Evolutionary conservation across 2,888 invertebrate species (phyloP), one percentile per base, ranked within the genome.

Genomic region (Leucophenga maculata): DNA sequence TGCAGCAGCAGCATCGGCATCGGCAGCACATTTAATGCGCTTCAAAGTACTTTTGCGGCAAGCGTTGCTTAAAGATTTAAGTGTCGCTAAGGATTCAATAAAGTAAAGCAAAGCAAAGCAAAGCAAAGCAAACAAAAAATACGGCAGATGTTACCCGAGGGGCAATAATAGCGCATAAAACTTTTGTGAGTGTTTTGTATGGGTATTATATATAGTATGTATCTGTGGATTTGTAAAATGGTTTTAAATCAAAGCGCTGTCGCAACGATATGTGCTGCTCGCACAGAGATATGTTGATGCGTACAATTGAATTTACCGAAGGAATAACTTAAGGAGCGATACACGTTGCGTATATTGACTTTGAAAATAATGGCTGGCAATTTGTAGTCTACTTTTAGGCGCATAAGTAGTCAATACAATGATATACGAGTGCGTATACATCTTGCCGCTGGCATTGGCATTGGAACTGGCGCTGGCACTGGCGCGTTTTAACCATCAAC

Each of bases 391-490:
- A 76, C 72, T 73, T 73, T 70, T 31, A 60, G 68, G 54, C 69
- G 73, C 71, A 82, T 54, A 65, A 22, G 55, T 54, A 66, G 46
- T 48, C 62, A 64, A 64, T 74, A 81, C 81, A 83, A 83, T 84
- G 83, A 81, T 83, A 81, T 84, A 84, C 82, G 72, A n/a, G n/a
- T n/a, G n/a, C n/a, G n/a, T n/a, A n/a, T 32, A 74, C 77, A 75
- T 73, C 75, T 76, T 72, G 18, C 54, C 11, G n/a, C 14, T 13
- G 20, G 9, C 22, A 57, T 31, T 57, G n/a, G 14, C n/a, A n/a
- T n/a, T n/a, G n/a, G n/a, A n/a, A n/a, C n/a, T n/a, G n/a, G n/a
- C n/a, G n/a, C n/a, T n/a, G n/a, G n/a, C n/a, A n/a, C n/a, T n/a
- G 18, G 22, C 31, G 57, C 57, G 26, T 13, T 26, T 31, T 22